phyloP scores from a whole-genome alignment of 2,113 vertebrate genomes.

The Synchiropus splendidus region DNA sequence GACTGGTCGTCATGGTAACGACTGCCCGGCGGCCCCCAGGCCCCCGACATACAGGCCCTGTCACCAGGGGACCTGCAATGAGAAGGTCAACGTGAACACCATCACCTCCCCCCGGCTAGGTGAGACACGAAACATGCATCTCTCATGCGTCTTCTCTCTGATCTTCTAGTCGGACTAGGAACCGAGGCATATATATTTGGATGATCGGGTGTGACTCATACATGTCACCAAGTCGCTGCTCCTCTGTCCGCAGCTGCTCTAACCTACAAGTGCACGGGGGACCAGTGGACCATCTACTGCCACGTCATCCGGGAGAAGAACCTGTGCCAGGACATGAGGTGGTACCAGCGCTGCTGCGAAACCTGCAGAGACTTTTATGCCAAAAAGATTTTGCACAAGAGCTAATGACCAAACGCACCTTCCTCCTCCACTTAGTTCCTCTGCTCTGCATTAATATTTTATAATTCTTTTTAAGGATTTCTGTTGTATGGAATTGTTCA shows the following conservation, averaged over 20 bases:
- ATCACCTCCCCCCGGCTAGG: conserved; percentile 92
- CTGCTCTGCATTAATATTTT: no score
- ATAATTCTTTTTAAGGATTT: no score
- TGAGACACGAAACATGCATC: conserved; percentile 50
- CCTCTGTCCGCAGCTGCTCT: conserved; percentile 1
- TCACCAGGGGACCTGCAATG: conserved; percentile 80
- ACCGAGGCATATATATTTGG: no score
- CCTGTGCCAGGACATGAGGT: conserved; percentile 7
- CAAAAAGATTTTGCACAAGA: neutral
- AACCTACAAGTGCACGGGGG: conserved; percentile 4
- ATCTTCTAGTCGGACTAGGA: neutral
- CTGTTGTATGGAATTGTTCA: no score
- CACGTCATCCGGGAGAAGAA: conserved; percentile 7
- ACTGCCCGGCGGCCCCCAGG: conserved; percentile 74
- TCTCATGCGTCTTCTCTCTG: neutral
- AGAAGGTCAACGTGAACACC: conserved; percentile 84
- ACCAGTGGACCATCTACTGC: conserved; percentile 10
- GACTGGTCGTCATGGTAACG: conserved; percentile 85
- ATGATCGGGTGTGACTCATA: no score
- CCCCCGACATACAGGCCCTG: conserved; percentile 85
- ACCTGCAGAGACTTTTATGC: conserved; percentile 9
- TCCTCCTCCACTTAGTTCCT: neutral
- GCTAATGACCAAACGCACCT: neutral
- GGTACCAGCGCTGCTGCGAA: conserved; percentile 9
- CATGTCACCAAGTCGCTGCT: no score